These are phyloP conservation scores for Eupsilia transversa DNA, from an alignment of 2,888 invertebrate genomes.

Conservation along the genomic window DNA sequence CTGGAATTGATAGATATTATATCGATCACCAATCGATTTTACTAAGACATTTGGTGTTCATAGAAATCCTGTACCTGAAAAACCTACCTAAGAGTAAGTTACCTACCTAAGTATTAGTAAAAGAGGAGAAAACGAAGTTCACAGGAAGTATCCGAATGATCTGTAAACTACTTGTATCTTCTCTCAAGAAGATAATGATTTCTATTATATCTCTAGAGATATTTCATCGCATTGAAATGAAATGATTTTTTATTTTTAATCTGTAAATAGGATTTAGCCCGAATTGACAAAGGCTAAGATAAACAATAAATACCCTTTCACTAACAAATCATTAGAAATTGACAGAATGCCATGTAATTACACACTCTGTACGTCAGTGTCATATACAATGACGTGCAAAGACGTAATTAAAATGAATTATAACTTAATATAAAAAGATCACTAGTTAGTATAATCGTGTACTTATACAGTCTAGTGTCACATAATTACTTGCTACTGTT, in stretches of 20 bases:
- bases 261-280: too few species aligned
- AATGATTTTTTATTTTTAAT: too few species aligned
- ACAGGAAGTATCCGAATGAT: background rate
- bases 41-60: background rate
- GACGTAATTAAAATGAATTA: too few species aligned
- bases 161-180: too few species aligned
- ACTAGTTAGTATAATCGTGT: too few species aligned
- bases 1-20: background rate
- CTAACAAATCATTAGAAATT: conserved; percentile 4
- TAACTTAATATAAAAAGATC: background rate
- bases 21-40: background rate
- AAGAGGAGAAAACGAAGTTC: too few species aligned
- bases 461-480: background rate
- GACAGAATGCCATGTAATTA: background rate
- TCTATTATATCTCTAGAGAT: too few species aligned
- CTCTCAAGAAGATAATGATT: background rate
- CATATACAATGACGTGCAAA: background rate
- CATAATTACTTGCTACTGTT: background rate
- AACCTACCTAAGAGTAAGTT: too few species aligned
- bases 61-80: background rate
- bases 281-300: background rate
- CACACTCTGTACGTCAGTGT: conserved; percentile 16
- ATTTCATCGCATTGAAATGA: too few species aligned
- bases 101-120: too few species aligned
- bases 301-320: background rate